Evolutionary conservation across 2,888 invertebrate species (phyloP).

Genomic region (Nemotelus pantherinus): DNA sequence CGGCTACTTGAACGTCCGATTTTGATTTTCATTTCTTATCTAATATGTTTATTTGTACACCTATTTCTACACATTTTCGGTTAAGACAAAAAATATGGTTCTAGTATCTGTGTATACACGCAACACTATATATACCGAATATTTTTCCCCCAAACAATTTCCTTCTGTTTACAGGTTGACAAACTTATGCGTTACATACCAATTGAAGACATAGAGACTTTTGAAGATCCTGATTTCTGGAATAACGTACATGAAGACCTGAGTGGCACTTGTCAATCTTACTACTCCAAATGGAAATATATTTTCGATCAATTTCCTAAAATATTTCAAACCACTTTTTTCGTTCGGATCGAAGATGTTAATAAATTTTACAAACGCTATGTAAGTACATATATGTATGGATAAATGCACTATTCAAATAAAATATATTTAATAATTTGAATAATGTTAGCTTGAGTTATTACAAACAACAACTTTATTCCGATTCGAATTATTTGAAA

Average conservation of each 20-base stretch:
- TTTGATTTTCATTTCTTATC: too few relatives aligned
- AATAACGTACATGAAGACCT: slow-evolving; percentile 48
- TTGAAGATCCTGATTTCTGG: slow-evolving; percentile 15
- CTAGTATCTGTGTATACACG: too few relatives aligned
- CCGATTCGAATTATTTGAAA: not conserved
- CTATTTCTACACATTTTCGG: too few relatives aligned
- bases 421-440: too few relatives aligned
- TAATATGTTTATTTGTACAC: too few relatives aligned
- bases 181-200: slow-evolving; percentile 39
- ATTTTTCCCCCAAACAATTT: not conserved
- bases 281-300: slow-evolving; percentile 53
- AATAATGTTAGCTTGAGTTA: not conserved
- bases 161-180: slow-evolving; percentile 33
- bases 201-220: not conserved
- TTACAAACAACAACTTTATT: not conserved
- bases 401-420: too few relatives aligned
- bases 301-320: slow-evolving; percentile 45
- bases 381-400: slow-evolving; percentile 41
- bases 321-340: slow-evolving; percentile 47
- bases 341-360: slow-evolving; percentile 43
- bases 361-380: slow-evolving; percentile 27
- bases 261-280: slow-evolving; percentile 53
- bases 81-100: too few relatives aligned
- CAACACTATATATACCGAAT: too few relatives aligned
- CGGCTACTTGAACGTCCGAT: too few relatives aligned